Conservation (phyloP, 2,113 vertebrate species). For the Dermatemys mawii region DNA sequence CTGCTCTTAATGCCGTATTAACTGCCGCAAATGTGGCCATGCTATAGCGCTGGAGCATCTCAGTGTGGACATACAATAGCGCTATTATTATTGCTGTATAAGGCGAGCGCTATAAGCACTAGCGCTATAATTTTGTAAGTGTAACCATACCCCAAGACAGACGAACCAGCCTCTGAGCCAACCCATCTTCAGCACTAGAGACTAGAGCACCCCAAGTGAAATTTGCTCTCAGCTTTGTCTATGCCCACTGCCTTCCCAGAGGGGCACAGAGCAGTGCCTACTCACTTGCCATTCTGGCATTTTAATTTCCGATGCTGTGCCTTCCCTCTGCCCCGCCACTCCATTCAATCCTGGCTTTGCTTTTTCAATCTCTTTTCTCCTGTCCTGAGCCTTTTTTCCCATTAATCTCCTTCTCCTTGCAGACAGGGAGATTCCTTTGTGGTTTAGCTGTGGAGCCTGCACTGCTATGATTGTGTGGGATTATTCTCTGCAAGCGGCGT, state of each 20-base stretch:
- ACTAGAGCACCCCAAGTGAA: background rate
- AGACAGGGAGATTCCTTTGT: background rate
- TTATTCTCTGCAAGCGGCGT: background rate
- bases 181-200: background rate
- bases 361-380: background rate
- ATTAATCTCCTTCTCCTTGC: background rate
- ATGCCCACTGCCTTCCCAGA: too few species aligned
- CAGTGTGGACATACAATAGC: too few species aligned
- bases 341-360: too few species aligned
- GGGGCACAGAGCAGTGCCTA: background rate
- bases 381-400: background rate
- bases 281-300: background rate
- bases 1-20: too few species aligned
- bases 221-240: background rate
- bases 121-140: too few species aligned
- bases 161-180: background rate
- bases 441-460: background rate
- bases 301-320: background rate
- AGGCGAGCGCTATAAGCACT: too few species aligned
- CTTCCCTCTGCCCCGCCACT: background rate
- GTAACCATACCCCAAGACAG: too few species aligned
- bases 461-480: background rate
- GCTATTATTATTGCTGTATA: too few species aligned
- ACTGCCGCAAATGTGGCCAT: too few species aligned
- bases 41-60: too few species aligned